Base-by-base conservation (phyloP, 2,888 invertebrate genomes). In the Cosmorhoe ocellata region DNA sequence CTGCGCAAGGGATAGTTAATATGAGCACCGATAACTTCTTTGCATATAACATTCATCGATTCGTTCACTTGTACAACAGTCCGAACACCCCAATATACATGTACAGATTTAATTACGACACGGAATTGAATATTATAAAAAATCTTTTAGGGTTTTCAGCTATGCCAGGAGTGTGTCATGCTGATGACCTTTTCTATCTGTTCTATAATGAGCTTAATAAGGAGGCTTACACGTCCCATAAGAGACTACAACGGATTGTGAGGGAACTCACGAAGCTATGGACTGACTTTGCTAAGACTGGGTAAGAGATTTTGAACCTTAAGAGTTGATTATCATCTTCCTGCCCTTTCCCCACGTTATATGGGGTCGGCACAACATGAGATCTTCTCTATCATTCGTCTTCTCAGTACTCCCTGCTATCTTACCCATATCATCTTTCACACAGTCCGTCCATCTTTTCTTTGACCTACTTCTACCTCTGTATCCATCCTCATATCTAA, bases 121-220 rank as follows among this genome's bases (percentile, higher is more conserved):
- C 79, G 0, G 73, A 81, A n/a, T 66, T 84, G 40, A 86, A 84
- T 56, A 31, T 81, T 12, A 30, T 80, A 0, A 84, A 82, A 54
- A 56, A 44, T 6, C 6, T 64, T 2, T 34, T 67, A 1, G 72
- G 69, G 3, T 9, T 63, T 1, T 32, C 53, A 0, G 41, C 73
- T 1, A 52, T 76, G 36, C 61, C 71, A 64, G 91, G 91, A 0
- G 85, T 81, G 0, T 77, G 79, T 18, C 91, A 91, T 31, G 86
- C 82, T 0, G 91, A 91, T 47, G 91, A 91, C 1, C 12, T 91
- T n/a, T 81, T 80, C 27, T 91, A 91, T 58, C 44, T 87, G 9
- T 91, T 91, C 50, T 84, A 79, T 38, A 76, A 75, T 27, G 70
- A 74, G 7, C 48, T 66, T 2, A 82, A 79, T 42, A 76, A 76